These are phyloP conservation scores for Microtus pennsylvanicus DNA, from an alignment of 2,113 vertebrate species.

Conservation along the genomic window DNA sequence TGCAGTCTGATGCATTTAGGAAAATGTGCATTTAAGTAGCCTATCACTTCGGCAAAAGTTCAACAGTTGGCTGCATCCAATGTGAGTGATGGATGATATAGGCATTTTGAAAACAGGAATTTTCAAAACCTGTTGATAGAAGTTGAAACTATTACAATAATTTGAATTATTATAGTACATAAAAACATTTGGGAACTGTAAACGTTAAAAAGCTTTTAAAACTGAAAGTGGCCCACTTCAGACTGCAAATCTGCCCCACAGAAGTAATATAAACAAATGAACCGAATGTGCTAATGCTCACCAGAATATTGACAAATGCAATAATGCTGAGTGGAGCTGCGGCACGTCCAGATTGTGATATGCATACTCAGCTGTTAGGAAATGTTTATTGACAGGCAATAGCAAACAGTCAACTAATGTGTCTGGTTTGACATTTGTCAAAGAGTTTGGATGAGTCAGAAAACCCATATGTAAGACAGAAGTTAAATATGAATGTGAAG, in stretches of 20 bases:
- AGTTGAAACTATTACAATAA: neutral
- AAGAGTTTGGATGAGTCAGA: neutral
- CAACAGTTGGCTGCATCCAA: neutral
- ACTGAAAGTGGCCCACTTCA: neutral
- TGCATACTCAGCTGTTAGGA: neutral
- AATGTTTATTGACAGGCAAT: neutral
- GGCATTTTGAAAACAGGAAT: neutral
- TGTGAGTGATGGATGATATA: neutral
- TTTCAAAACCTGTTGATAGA: constrained; percentile 1
- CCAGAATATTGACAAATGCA: neutral
- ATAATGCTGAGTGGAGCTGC: neutral
- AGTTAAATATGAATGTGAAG: neutral
- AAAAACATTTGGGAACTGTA: neutral
- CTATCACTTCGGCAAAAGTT: neutral
- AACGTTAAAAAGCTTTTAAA: neutral
- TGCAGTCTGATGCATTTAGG: neutral
- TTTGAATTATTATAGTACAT: neutral
- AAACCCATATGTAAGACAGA: neutral
- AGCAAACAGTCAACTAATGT: neutral
- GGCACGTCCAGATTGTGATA: neutral
- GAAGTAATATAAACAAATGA: neutral
- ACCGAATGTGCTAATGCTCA: neutral
- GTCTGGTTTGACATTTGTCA: neutral
- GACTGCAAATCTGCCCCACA: neutral
- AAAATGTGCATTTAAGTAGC: neutral